Percentiles rank a stretch among this genome's conserved stretches.
phyloP scores from a whole-genome alignment of 2,113 vertebrate genomes.

The Malurus alboscapulatus region DNA sequence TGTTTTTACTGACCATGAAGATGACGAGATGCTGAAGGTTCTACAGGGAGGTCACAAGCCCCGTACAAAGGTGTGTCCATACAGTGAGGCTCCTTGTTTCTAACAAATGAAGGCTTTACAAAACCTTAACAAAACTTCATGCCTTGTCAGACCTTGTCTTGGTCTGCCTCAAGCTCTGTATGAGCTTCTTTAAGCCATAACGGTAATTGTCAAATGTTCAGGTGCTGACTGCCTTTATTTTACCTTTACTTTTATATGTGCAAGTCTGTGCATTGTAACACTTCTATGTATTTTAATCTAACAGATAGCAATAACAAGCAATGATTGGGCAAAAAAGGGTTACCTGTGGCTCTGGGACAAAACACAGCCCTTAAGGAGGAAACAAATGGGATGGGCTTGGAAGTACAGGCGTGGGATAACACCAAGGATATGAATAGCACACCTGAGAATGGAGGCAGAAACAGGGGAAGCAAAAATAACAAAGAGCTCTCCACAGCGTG shows the following conservation, averaged over 20 bases:
- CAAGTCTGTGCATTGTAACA: background rate
- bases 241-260: background rate
- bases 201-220: background rate
- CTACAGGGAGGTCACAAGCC: background rate
- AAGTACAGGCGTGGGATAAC: background rate
- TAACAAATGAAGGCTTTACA: background rate
- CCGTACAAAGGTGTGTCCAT: background rate
- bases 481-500: background rate
- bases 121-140: background rate
- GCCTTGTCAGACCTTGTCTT: background rate
- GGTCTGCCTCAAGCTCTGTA: background rate
- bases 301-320: background rate
- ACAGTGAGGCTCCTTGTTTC: background rate
- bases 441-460: background rate
- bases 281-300: background rate
- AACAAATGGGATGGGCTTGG: background rate
- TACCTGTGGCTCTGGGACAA: background rate
- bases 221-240: background rate
- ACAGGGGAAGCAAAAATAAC: background rate
- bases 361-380: background rate
- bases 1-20: background rate
- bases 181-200: background rate
- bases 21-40: background rate
- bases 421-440: background rate
- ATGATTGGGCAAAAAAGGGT: background rate